Evolutionary conservation across 1,140 invertebrate species (phyloP).

Genomic region (Phthorimaea operculella): DNA sequence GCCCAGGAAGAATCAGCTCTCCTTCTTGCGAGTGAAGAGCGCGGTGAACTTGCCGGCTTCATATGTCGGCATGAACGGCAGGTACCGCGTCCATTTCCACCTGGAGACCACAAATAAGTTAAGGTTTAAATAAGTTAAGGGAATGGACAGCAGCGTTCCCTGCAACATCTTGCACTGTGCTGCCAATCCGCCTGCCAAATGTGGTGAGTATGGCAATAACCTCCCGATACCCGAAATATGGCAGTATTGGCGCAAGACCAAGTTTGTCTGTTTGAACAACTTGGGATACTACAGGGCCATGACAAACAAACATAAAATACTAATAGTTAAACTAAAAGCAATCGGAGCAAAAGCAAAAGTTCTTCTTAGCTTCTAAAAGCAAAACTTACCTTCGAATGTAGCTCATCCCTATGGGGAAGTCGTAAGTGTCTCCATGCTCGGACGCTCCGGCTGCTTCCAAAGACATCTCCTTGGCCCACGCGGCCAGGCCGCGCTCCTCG

Average conservation of each 20-base stretch:
- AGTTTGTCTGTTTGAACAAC: too few species aligned
- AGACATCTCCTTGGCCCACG: constrained; percentile 79
- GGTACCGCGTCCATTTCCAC: constrained; percentile 74
- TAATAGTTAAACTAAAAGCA: too few species aligned
- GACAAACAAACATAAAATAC: too few species aligned
- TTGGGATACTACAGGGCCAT: too few species aligned
- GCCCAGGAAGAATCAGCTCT: constrained; percentile 37
- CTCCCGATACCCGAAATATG: too few species aligned
- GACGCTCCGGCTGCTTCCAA: constrained; percentile 65
- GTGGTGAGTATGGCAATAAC: too few species aligned
- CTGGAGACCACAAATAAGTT: constrained; percentile 34
- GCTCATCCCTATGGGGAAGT: constrained; percentile 79
- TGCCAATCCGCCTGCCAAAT: too few species aligned
- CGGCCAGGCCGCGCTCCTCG: constrained; percentile 75
- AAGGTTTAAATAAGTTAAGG: too few species aligned
- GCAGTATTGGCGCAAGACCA: too few species aligned
- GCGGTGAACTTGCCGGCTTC: constrained; percentile 59
- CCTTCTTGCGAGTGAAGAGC: constrained; percentile 44
- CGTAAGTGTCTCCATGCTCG: constrained; percentile 72
- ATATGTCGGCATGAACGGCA: constrained; percentile 78
- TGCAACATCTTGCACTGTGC: too few species aligned
- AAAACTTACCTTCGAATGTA: constrained; percentile 68
- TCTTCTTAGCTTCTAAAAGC: neutral
- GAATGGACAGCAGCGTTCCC: too few species aligned
- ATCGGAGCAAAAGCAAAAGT: too few species aligned